phyloP scores from a whole-genome alignment of 2,797 vertebrate species.

The Galago senegalensis region DNA sequence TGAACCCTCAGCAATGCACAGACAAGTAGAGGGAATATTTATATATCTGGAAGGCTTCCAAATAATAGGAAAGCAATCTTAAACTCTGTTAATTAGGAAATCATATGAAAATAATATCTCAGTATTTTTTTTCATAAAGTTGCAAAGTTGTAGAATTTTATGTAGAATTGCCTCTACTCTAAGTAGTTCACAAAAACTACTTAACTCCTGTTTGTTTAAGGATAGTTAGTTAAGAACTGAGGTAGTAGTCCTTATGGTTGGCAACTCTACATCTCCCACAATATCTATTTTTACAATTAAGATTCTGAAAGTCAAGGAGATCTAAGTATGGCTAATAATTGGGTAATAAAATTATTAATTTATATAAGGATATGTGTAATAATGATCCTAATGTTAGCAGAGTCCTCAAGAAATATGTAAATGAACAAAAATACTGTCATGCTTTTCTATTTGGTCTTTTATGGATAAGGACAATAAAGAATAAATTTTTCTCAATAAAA shows the following conservation, averaged over 20 bases:
- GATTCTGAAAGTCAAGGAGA: slow-evolving; percentile 56
- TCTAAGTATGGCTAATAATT: background rate
- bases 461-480: background rate
- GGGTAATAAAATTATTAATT: background rate
- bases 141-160: slow-evolving; percentile 6
- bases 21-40: background rate
- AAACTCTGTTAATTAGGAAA: slow-evolving; percentile 11
- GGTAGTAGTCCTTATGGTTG: background rate
- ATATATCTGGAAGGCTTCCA: background rate
- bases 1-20: background rate
- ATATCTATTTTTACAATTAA: slow-evolving; percentile 26
- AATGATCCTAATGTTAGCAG: background rate
- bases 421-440: background rate
- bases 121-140: slow-evolving; percentile 15
- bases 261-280: background rate
- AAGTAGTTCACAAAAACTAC: background rate
- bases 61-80: background rate
- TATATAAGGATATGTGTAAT: background rate
- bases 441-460: background rate
- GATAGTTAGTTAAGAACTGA: background rate
- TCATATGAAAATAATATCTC: slow-evolving; percentile 29
- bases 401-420: background rate
- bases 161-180: background rate
- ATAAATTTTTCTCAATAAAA: slow-evolving; percentile 63
- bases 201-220: background rate